Evolutionary conservation across 1,140 invertebrate genomes (phyloP).

Genomic region (Bombus difficillimus): DNA sequence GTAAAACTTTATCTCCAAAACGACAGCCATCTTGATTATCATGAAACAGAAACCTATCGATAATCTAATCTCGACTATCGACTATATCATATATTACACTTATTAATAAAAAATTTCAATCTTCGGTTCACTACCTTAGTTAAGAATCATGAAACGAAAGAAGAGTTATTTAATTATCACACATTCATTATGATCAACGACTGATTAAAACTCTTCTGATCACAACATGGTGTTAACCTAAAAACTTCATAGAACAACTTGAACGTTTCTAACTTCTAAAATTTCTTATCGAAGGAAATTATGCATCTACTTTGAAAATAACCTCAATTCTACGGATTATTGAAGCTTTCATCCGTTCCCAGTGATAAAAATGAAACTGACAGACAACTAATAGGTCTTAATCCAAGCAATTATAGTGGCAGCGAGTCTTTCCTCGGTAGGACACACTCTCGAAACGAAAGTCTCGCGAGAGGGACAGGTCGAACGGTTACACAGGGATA

Average conservation of each 20-base stretch:
- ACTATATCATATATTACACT: no score
- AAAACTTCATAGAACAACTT: neutral
- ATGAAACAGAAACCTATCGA: neutral
- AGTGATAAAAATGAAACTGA: neutral
- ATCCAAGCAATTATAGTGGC: conserved; percentile 11
- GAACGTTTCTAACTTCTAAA: neutral
- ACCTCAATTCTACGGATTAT: neutral
- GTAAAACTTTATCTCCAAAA: neutral
- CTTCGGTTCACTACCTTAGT: no score
- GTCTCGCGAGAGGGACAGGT: conserved; percentile 36
- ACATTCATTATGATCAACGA: no score
- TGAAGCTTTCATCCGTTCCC: neutral
- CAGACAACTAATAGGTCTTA: neutral
- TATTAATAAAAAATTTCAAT: neutral
- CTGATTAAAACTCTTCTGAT: no score
- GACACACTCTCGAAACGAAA: conserved; percentile 54
- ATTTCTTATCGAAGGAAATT: neutral
- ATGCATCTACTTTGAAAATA: neutral
- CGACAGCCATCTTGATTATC: neutral
- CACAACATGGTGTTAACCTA: neutral
- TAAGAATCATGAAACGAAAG: no score
- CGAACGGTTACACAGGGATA: conserved; percentile 21
- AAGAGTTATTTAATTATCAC: no score
- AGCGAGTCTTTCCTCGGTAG: no score
- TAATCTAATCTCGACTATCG: neutral